A percentile compares a stretch with the other conserved stretches of the same genome.
phyloP scores from a whole-genome alignment of 2,113 vertebrate species.

The Chlorodrepanis virens region DNA sequence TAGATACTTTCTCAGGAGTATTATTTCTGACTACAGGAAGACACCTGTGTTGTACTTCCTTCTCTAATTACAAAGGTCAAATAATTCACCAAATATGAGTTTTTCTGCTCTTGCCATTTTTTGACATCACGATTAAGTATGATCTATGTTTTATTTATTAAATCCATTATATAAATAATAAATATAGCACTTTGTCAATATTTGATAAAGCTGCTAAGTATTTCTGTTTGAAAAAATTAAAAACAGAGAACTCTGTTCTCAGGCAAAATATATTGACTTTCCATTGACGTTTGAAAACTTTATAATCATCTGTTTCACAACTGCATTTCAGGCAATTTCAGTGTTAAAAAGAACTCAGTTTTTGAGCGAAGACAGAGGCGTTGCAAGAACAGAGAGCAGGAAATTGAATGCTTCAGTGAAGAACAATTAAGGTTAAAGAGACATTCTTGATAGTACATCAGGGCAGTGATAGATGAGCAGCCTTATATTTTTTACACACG shows the following conservation, averaged over 20 bases:
- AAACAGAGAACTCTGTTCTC: not conserved
- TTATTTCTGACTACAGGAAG: constrained; percentile 53
- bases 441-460: not conserved
- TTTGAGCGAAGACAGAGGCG: not conserved
- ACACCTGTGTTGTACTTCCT: constrained; percentile 66
- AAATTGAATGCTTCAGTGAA: constrained; percentile 46
- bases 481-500: not conserved
- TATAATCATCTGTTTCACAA: not conserved
- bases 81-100: not conserved
- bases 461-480: constrained; percentile 8
- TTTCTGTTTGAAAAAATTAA: not conserved
- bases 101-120: constrained; percentile 54
- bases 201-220: constrained; percentile 48
- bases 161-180: constrained; percentile 57
- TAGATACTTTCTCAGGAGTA: constrained; percentile 38
- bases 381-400: not conserved
- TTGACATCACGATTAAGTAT: constrained; percentile 40
- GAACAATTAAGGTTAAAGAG: constrained; percentile 46
- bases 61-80: constrained; percentile 60
- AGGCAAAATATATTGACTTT: not conserved
- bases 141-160: constrained; percentile 53
- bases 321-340: not conserved
- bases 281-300: not conserved
- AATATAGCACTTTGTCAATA: constrained; percentile 49
- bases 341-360: not conserved